Conservation (phyloP, 2,888 invertebrate genomes). For the Papilio protenor region DNA sequence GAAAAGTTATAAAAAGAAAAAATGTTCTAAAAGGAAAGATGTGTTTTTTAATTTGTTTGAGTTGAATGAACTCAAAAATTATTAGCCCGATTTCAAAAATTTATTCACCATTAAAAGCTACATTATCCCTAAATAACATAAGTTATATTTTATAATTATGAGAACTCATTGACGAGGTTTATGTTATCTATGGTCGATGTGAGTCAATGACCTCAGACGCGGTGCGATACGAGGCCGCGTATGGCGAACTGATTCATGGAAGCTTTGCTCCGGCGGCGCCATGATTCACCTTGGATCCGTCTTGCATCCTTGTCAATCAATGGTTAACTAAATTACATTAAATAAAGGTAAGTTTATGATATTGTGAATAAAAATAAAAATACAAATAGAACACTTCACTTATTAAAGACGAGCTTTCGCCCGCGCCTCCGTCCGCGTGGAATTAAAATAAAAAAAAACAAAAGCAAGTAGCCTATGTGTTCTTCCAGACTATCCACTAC, state of each 20-base stretch:
- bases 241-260: conserved; percentile 62
- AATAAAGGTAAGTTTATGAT: not conserved
- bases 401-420: no score
- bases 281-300: conserved; percentile 62
- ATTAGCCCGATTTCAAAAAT: no score
- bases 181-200: conserved; percentile 58
- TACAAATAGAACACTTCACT: no score
- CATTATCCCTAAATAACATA: not conserved
- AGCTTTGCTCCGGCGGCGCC: conserved; percentile 51
- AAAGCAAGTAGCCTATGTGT: no score
- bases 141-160: not conserved
- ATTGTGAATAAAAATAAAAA: no score
- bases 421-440: no score
- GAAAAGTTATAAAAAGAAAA: no score
- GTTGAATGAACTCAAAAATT: no score
- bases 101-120: no score
- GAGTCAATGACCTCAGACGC: conserved; percentile 70
- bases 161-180: conserved; percentile 47
- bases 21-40: not conserved
- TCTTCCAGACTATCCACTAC: no score
- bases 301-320: conserved; percentile 60
- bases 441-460: no score
- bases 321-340: conserved; percentile 9
- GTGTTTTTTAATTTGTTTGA: no score
- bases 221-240: conserved; percentile 51